Conservation (phyloP, 2,113 vertebrate genomes). For the Pelecanus crispus region DNA sequence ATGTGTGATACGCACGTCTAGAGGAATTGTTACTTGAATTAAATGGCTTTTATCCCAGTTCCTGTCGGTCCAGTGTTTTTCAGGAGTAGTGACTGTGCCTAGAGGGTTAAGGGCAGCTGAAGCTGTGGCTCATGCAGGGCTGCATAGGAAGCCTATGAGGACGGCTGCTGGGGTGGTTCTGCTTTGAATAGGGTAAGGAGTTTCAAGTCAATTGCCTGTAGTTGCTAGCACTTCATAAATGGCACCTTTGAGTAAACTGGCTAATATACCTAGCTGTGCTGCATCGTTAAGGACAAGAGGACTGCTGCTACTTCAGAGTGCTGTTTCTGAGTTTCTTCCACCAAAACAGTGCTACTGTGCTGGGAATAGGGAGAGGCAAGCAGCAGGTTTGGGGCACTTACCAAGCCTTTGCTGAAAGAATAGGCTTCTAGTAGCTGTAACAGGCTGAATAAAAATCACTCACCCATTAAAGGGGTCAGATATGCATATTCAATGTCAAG, state of each 20-base stretch:
- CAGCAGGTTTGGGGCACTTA: background rate
- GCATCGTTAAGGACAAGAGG: background rate
- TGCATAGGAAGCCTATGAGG: fast-evolving
- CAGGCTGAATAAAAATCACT: background rate
- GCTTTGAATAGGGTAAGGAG: background rate
- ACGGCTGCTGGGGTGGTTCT: background rate
- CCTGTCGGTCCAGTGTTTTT: background rate
- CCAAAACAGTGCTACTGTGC: background rate
- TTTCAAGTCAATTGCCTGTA: background rate
- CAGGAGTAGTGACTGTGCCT: background rate
- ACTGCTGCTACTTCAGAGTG: background rate
- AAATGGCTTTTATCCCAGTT: background rate
- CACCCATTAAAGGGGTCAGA: background rate
- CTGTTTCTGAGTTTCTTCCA: background rate
- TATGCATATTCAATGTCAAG: background rate
- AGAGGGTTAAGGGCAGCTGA: background rate
- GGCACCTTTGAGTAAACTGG: background rate
- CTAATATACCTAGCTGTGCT: background rate
- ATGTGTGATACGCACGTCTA: background rate
- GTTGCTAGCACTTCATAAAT: background rate
- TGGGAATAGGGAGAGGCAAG: background rate
- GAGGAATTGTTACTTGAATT: background rate
- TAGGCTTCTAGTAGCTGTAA: background rate
- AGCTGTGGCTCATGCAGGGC: background rate
- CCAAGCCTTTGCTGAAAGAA: constrained; percentile 17